Evolutionary conservation across 2,888 invertebrate genomes (phyloP).

Genomic region (Pterostichus madidus): DNA sequence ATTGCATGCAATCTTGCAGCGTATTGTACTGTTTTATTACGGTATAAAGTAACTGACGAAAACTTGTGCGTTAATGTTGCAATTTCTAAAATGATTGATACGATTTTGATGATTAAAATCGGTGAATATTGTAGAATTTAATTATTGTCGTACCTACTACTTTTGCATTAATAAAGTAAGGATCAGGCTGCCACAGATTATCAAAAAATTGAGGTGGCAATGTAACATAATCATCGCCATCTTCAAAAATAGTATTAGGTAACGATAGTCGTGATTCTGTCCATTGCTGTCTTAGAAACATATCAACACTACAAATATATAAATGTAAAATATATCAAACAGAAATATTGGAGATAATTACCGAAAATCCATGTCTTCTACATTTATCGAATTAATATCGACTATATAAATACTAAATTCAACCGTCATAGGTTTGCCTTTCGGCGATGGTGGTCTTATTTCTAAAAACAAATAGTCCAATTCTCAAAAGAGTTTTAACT

Average conservation of each 20-base stretch:
- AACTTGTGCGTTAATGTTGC: conserved; percentile 89
- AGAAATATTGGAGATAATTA: conserved; percentile 73
- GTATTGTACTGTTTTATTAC: conserved; percentile 89
- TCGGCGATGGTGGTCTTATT: conserved; percentile 87
- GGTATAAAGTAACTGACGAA: conserved; percentile 88
- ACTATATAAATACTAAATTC: conserved; percentile 91
- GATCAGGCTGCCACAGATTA: conserved; percentile 93
- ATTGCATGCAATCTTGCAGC: conserved; percentile 91
- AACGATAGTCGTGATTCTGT: conserved; percentile 87
- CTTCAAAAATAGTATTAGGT: conserved; percentile 88
- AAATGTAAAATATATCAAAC: too few species aligned
- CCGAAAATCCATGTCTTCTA: conserved; percentile 94
- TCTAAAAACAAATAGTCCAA: conserved; percentile 82
- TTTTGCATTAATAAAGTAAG: conserved; percentile 91
- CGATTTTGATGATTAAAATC: background rate
- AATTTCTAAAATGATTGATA: conserved; percentile 81
- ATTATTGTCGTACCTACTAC: conserved; percentile 82
- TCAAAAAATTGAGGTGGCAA: conserved; percentile 90
- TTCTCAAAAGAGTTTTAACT: too few species aligned
- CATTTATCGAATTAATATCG: conserved; percentile 92
- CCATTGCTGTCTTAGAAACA: conserved; percentile 92
- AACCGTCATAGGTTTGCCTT: conserved; percentile 86
- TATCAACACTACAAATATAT: conserved; percentile 83
- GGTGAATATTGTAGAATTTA: background rate
- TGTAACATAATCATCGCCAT: conserved; percentile 89